These are phyloP conservation scores for Habrosyne pyritoides DNA, from an alignment of 2,888 invertebrate genomes.

Conservation along the genomic window DNA sequence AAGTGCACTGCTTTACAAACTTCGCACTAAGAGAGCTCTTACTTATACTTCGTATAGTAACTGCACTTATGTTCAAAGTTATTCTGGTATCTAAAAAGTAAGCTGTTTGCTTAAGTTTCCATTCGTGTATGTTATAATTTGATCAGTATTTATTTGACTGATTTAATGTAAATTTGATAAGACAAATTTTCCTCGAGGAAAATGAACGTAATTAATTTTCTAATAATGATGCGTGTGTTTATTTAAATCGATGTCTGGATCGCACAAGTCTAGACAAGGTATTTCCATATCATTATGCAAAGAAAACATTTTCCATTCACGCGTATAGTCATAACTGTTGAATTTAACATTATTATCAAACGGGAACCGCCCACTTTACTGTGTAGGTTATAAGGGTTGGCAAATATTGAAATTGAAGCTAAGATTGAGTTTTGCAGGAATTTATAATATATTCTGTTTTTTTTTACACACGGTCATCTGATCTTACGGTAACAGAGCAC, in stretches of 20 bases:
- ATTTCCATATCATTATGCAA: slow-evolving; percentile 7
- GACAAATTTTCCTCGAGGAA: neutral
- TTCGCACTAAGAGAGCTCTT: too few species aligned
- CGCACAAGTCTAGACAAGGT: neutral
- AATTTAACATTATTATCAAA: slow-evolving; percentile 5
- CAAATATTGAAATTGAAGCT: neutral
- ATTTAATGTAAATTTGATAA: neutral
- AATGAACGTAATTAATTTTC: neutral
- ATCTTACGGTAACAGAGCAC: too few species aligned
- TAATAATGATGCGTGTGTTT: neutral
- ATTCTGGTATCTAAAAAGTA: too few species aligned
- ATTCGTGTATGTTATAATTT: too few species aligned
- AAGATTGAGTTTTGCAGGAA: neutral
- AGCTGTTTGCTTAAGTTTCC: too few species aligned
- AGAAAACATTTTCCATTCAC: slow-evolving; percentile 6
- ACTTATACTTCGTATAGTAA: too few species aligned
- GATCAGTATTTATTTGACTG: too few species aligned
- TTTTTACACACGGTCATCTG: too few species aligned
- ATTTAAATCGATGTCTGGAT: neutral
- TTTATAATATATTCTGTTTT: too few species aligned
- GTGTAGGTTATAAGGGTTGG: neutral
- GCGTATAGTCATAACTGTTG: neutral
- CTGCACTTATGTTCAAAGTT: too few species aligned
- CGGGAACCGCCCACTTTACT: slow-evolving; percentile 6
- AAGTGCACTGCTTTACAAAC: too few species aligned